A percentile compares a stretch with the other conserved stretches of the same genome.
phyloP scores from a whole-genome alignment of 2,888 invertebrate species.

The Archips xylosteana region DNA sequence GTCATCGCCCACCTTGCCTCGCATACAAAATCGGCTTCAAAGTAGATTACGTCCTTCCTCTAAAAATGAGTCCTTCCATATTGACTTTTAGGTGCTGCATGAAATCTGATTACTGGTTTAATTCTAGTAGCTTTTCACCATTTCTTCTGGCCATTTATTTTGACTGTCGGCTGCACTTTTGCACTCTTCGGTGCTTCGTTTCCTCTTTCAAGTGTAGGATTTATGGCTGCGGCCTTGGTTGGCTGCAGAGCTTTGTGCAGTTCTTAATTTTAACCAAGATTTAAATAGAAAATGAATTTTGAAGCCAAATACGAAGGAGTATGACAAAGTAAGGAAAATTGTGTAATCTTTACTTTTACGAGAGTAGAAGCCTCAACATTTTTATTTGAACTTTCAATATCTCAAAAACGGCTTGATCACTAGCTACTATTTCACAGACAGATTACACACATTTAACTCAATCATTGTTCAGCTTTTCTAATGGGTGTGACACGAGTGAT shows the following conservation, averaged over 20 bases:
- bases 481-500: too few species aligned
- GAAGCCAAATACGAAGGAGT: too few species aligned
- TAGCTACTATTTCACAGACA: too few species aligned
- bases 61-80: neutral
- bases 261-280: constrained; percentile 5
- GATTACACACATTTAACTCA: too few species aligned
- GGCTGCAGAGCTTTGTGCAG: constrained; percentile 15
- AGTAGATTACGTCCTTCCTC: neutral
- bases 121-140: constrained; percentile 4
- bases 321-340: too few species aligned
- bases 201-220: constrained; percentile 32
- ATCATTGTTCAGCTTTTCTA: too few species aligned
- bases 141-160: constrained; percentile 30
- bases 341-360: too few species aligned
- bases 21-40: neutral
- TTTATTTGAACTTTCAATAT: too few species aligned
- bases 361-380: too few species aligned
- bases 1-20: neutral
- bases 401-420: too few species aligned
- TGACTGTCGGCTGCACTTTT: constrained; percentile 33
- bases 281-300: neutral
- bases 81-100: neutral
- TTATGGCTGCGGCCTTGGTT: constrained; percentile 21
- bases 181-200: constrained; percentile 34
- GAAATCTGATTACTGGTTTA: constrained; percentile 6